Conservation (phyloP, 2,888 invertebrate species). For the Dasysyrphus tricinctus region DNA sequence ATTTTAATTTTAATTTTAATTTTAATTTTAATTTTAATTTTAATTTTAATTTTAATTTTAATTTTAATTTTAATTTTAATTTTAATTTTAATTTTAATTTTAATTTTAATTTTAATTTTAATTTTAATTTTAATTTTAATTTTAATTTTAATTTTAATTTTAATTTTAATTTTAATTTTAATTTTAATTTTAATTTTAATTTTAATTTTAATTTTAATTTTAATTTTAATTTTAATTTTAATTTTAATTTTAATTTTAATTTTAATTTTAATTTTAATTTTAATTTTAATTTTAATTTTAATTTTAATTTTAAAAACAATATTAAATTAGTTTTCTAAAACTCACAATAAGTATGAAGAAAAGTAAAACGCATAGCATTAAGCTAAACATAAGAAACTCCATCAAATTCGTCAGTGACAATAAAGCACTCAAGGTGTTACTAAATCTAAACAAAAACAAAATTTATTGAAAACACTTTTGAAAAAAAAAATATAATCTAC, state of each 20-base stretch:
- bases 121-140: background rate
- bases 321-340: background rate
- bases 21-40: background rate
- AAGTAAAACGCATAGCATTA: slow-evolving; percentile 77
- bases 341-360: slow-evolving; percentile 74
- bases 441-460: slow-evolving; percentile 54
- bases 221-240: background rate
- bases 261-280: background rate
- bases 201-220: background rate
- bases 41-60: background rate
- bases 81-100: background rate
- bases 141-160: background rate
- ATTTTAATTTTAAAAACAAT: background rate
- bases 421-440: slow-evolving; percentile 69
- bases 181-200: background rate
- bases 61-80: background rate
- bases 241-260: background rate
- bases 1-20: background rate
- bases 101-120: background rate
- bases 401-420: slow-evolving; percentile 73
- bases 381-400: slow-evolving; percentile 75
- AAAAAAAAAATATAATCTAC: no score
- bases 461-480: no score
- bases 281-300: background rate
- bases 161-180: background rate